These are phyloP conservation scores for Tridacna crocea DNA, from an alignment of 2,888 invertebrate species.

Conservation along the genomic window DNA sequence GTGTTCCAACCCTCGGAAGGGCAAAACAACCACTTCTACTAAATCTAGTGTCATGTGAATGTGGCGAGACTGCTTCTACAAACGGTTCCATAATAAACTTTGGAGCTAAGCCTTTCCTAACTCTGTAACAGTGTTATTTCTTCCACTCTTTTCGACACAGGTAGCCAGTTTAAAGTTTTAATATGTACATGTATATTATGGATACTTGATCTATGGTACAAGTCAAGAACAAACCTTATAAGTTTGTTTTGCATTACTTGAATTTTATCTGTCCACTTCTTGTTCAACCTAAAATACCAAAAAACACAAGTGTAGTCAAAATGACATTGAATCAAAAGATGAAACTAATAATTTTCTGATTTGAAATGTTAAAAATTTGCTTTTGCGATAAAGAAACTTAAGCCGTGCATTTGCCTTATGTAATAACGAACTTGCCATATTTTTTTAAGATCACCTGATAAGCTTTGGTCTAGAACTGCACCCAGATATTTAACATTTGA, in stretches of 20 bases:
- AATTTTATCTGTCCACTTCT: constrained; percentile 18
- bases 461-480: too few relatives aligned
- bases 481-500: too few relatives aligned
- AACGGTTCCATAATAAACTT: not conserved
- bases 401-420: too few relatives aligned
- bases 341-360: constrained; percentile 6
- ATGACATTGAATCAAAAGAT: constrained; percentile 33
- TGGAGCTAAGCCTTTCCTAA: constrained; percentile 4
- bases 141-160: constrained; percentile 9
- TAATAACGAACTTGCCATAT: too few relatives aligned
- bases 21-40: not conserved
- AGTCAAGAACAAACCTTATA: constrained; percentile 28
- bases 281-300: constrained; percentile 30
- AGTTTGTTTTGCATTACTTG: constrained; percentile 33
- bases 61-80: not conserved
- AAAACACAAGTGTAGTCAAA: constrained; percentile 36
- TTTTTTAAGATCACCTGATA: too few relatives aligned
- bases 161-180: constrained; percentile 16
- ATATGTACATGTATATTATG: not conserved
- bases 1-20: too few relatives aligned
- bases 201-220: not conserved
- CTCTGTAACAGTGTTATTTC: constrained; percentile 8
- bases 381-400: too few relatives aligned
- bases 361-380: too few relatives aligned
- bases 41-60: not conserved